Conservation (phyloP, 2,113 vertebrate genomes). For the Bucco capensis region DNA sequence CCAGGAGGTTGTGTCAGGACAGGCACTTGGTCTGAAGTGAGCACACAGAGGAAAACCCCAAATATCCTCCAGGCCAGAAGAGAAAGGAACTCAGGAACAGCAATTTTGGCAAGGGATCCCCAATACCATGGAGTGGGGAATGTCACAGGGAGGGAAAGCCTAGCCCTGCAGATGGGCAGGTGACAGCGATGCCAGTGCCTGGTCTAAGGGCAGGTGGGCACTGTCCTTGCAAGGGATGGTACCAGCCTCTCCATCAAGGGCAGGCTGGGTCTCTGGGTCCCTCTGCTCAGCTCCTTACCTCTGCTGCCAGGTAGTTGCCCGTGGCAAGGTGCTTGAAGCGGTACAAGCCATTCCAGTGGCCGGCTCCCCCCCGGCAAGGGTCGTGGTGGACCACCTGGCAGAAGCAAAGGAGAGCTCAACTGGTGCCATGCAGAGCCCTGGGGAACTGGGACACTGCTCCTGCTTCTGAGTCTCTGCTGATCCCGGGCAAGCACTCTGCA, state of each 20-base stretch:
- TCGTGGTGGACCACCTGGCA: slow-evolving; percentile 94
- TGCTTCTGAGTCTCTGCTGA: fast-evolving
- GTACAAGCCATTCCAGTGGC: slow-evolving; percentile 95
- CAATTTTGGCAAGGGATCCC: neutral
- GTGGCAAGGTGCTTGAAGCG: slow-evolving; percentile 96
- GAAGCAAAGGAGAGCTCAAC: neutral
- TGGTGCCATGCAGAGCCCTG: fast-evolving
- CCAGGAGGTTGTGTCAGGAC: neutral
- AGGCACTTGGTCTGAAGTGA: neutral
- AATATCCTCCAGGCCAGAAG: neutral
- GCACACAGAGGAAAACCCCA: neutral
- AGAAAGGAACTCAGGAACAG: neutral
- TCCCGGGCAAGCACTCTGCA: fast-evolving
- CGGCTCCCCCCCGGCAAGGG: slow-evolving; percentile 91
- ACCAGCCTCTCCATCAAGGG: neutral
- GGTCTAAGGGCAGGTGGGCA: neutral
- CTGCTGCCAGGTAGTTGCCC: slow-evolving; percentile 92
- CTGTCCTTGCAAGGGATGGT: neutral
- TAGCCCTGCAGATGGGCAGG: neutral
- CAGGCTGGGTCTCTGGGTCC: neutral
- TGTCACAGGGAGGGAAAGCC: too few species aligned
- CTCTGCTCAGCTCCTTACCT: slow-evolving; percentile 75
- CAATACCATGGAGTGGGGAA: too few species aligned
- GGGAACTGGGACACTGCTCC: fast-evolving
- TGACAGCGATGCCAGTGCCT: fast-evolving